These are phyloP conservation scores for Sorex araneus DNA, from an alignment of 2,113 vertebrate species.

Conservation along the genomic window DNA sequence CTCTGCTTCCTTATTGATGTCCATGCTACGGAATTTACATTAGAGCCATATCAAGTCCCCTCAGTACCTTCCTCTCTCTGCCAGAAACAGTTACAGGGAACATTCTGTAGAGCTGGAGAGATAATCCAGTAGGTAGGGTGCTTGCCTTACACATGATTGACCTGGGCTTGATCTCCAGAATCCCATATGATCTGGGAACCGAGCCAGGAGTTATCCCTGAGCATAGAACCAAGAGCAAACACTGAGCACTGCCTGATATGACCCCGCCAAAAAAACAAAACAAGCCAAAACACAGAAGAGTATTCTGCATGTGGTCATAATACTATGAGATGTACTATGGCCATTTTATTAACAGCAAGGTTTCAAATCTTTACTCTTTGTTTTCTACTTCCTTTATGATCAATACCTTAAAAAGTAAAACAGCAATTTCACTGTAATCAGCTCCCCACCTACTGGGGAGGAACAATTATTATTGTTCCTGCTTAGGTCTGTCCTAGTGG, in stretches of 20 bases:
- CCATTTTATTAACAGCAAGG: not conserved
- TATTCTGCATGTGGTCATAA: accelerated
- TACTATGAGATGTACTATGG: not conserved
- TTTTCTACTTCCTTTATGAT: conserved; percentile 40
- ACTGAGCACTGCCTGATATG: too few species aligned
- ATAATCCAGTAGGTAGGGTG: not conserved
- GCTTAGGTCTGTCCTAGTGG: not conserved
- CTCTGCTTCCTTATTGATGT: not conserved
- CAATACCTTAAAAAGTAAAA: conserved; percentile 49
- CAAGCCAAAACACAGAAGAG: too few species aligned
- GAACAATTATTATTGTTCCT: conserved; percentile 2
- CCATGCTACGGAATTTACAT: not conserved
- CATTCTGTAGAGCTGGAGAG: not conserved
- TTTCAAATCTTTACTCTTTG: not conserved
- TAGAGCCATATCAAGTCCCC: not conserved
- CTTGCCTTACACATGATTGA: too few species aligned
- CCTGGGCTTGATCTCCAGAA: too few species aligned
- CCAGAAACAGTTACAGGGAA: not conserved
- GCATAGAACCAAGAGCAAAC: too few species aligned
- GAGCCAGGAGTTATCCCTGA: too few species aligned
- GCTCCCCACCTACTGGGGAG: not conserved
- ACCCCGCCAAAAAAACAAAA: too few species aligned
- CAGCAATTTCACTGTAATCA: conserved; percentile 51
- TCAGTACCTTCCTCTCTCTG: not conserved
- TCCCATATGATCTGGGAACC: too few species aligned